Evolutionary conservation across 1,140 invertebrate species (phyloP).

Genomic region (Heliothis virescens): DNA sequence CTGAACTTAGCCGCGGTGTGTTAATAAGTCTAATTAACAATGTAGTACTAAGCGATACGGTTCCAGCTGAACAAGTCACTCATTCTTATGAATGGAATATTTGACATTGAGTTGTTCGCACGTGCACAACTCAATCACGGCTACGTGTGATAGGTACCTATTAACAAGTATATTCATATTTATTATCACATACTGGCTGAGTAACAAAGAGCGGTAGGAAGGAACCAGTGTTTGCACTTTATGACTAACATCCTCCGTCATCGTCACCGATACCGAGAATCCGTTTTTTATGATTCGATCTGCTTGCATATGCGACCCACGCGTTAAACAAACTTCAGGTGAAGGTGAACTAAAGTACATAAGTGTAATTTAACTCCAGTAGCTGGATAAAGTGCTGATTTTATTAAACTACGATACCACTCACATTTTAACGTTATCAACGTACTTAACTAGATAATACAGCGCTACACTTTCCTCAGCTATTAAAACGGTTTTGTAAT

Average conservation of each 20-base stretch:
- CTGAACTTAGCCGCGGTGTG: not conserved
- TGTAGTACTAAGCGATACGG: slow-evolving; percentile 40
- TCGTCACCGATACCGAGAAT: slow-evolving; percentile 53
- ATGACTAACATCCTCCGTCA: slow-evolving; percentile 56
- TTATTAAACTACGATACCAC: not conserved
- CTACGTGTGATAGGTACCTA: slow-evolving; percentile 20
- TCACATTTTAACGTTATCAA: not conserved
- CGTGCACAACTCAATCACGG: slow-evolving; percentile 36
- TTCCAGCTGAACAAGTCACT: slow-evolving; percentile 51
- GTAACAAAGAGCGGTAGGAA: slow-evolving; percentile 51
- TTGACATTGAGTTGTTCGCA: slow-evolving; percentile 47
- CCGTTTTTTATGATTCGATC: slow-evolving; percentile 52
- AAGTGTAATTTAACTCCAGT: not conserved
- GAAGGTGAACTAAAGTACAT: not conserved
- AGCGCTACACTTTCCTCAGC: not conserved
- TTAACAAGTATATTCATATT: slow-evolving; percentile 23
- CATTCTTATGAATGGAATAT: slow-evolving; percentile 55
- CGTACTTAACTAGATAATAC: not conserved
- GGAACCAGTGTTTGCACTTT: slow-evolving; percentile 43
- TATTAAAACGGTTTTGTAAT: not conserved
- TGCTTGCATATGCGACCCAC: slow-evolving; percentile 42
- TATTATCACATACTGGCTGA: slow-evolving; percentile 13
- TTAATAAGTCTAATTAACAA: slow-evolving; percentile 45
- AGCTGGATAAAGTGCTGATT: not conserved
- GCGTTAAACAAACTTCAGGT: slow-evolving; percentile 42